Conservation (phyloP, 1,140 invertebrate species). For the Drosophila seguyi region DNA sequence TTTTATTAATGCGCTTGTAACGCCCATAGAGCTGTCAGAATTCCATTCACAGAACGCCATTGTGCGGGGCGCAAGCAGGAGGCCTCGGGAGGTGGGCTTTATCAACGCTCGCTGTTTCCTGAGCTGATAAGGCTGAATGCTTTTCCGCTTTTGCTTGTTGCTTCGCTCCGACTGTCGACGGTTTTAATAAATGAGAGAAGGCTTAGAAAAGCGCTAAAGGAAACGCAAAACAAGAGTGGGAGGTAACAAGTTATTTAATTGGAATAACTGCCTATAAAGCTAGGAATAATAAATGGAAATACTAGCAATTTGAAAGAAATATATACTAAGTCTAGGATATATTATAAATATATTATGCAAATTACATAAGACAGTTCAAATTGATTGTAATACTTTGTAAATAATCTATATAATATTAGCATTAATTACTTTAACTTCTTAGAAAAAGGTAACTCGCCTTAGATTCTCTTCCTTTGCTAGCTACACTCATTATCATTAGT, state of each 20-base stretch:
- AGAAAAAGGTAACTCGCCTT: not conserved
- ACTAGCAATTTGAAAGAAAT: no score
- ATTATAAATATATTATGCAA: not conserved
- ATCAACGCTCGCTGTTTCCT: constrained; percentile 40
- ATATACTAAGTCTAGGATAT: not conserved
- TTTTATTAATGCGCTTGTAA: constrained; percentile 81
- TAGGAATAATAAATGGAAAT: not conserved
- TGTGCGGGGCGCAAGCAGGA: constrained; percentile 18
- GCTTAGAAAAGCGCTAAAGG: not conserved
- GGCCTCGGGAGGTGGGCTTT: not conserved
- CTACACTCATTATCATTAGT: constrained; percentile 24
- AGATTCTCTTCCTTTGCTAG: not conserved
- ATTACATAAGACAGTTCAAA: no score
- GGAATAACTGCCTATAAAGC: not conserved
- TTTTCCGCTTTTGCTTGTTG: constrained; percentile 46
- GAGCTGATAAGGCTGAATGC: constrained; percentile 40
- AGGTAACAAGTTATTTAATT: constrained; percentile 1
- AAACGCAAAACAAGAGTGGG: not conserved
- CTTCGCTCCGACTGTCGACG: constrained; percentile 42
- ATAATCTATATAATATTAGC: not conserved
- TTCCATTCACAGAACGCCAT: constrained; percentile 75
- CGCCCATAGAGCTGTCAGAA: constrained; percentile 73
- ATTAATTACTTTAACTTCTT: not conserved
- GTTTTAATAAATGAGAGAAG: constrained; percentile 72
- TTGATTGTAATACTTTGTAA: not conserved